Conservation (phyloP, 2,797 vertebrate genomes). For the Botia almorhae region DNA sequence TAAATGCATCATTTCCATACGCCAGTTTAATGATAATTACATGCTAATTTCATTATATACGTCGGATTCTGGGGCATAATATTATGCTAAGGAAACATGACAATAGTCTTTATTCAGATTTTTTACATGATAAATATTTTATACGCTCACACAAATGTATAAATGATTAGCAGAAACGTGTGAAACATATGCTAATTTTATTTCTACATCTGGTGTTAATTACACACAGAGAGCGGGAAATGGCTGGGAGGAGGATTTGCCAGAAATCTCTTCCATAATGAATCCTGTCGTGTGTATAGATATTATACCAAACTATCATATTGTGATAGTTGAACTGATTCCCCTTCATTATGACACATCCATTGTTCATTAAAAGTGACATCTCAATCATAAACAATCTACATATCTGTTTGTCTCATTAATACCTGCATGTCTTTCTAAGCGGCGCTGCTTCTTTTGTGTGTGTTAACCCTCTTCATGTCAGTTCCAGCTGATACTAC, state of each 20-base stretch:
- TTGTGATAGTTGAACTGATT: neutral
- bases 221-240: conserved; percentile 78
- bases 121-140: conserved; percentile 68
- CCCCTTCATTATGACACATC: neutral
- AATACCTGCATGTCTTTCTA: conserved; percentile 5
- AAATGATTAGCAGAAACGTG: conserved; percentile 76
- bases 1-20: conserved; percentile 42
- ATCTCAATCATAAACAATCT: neutral
- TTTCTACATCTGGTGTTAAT: conserved; percentile 81
- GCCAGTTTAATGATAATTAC: conserved; percentile 52
- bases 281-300: conserved; percentile 65
- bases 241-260: conserved; percentile 74
- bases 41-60: conserved; percentile 44
- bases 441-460: conserved; percentile 58
- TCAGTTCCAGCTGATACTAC: conserved; percentile 87
- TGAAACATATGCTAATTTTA: conserved; percentile 81
- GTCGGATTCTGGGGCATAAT: conserved; percentile 23
- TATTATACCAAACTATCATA: conserved; percentile 44
- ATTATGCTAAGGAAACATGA: conserved; percentile 42
- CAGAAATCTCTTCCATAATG: conserved; percentile 59
- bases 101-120: conserved; percentile 44
- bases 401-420: conserved; percentile 15
- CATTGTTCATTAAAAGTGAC: conserved; percentile 12
- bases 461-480: conserved; percentile 71
- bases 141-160: conserved; percentile 76